Evolutionary conservation across 2,888 invertebrate genomes (phyloP), one percentile per base, ranked within the genome.

Genomic region (Lasioglossum pauxillum): DNA sequence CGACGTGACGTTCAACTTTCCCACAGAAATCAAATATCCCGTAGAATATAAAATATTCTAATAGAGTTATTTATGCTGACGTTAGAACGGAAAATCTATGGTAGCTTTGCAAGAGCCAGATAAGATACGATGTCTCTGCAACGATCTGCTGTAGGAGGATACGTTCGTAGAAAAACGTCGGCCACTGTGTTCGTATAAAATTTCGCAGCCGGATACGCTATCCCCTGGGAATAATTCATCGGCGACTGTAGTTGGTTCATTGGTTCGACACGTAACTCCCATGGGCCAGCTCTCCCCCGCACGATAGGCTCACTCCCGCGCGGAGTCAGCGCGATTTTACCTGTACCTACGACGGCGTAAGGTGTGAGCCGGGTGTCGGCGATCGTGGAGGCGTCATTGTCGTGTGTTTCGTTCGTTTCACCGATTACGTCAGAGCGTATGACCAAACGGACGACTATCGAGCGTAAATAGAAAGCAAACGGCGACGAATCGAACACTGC

Each of bases 321-420:
- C 16, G 57, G n/a, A 57, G n/a, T 57, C 57, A 12, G 46, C 57
- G 10, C 49, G 67, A 46, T 76, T 86, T 80, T 75, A 57, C 57
- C 57, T 57, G 57, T 31, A 80, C 73, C 41, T 10, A 74, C 46
- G 74, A n/a, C 72, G 31, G 41, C 57, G 88, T 75, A 71, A 84
- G 78, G 82, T 78, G 90, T 57, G 80, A 75, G 78, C 64, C 80
- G 84, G 79, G 83, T 88, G 85, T 86, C 86, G 83, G 85, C 86
- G 87, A 84, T 79, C 86, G 90, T 83, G 85, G 84, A 91, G 90
- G 91, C 88, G 90, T 91, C 80, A 90, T 90, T 89, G 91, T 90
- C 84, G 89, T 85, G 85, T 19, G 82, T 91, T 86, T 84, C 87
- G 86, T 89, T 86, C 90, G 86, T 90, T 89, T 89, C 88, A 69